A percentile compares a stretch with the other conserved stretches of the same genome.
Conservation (phyloP, 2,888 invertebrate species). For the Notodonta dromedarius region DNA sequence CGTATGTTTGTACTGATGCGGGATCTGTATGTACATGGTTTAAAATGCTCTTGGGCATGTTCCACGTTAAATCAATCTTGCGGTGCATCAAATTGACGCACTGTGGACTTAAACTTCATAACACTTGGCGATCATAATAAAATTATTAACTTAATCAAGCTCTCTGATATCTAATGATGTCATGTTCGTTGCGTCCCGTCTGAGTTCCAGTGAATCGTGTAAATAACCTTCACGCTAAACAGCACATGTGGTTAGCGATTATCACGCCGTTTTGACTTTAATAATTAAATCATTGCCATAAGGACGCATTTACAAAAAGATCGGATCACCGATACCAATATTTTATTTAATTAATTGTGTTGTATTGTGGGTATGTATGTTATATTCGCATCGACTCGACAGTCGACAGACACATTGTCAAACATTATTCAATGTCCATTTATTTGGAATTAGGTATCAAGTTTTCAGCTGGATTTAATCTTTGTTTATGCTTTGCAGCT, state of each 20-base stretch:
- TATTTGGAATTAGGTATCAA: no score
- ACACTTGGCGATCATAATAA: slow-evolving; percentile 17
- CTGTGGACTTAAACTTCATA: slow-evolving; percentile 32
- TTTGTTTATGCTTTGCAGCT: no score
- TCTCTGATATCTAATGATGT: slow-evolving; percentile 54
- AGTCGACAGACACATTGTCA: slow-evolving; percentile 14
- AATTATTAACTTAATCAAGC: slow-evolving; percentile 38
- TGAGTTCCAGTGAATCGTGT: slow-evolving; percentile 54
- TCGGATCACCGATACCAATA: neutral
- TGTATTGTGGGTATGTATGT: neutral
- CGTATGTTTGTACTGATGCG: neutral
- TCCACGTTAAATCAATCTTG: slow-evolving; percentile 51
- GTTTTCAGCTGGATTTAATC: no score
- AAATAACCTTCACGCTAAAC: slow-evolving; percentile 60
- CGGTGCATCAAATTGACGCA: slow-evolving; percentile 52
- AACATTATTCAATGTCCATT: neutral
- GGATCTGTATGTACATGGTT: slow-evolving; percentile 10
- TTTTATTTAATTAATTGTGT: neutral
- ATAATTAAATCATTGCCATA: slow-evolving; percentile 29
- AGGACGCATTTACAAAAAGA: slow-evolving; percentile 4
- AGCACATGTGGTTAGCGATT: slow-evolving; percentile 55
- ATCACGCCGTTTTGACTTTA: slow-evolving; percentile 38
- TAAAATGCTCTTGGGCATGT: slow-evolving; percentile 11
- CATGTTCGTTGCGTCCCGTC: slow-evolving; percentile 57
- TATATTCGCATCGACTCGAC: neutral